Evolutionary conservation across 2,888 invertebrate species (phyloP), one percentile per base, ranked within the genome.

Genomic region (Latrodectus hesperus): DNA sequence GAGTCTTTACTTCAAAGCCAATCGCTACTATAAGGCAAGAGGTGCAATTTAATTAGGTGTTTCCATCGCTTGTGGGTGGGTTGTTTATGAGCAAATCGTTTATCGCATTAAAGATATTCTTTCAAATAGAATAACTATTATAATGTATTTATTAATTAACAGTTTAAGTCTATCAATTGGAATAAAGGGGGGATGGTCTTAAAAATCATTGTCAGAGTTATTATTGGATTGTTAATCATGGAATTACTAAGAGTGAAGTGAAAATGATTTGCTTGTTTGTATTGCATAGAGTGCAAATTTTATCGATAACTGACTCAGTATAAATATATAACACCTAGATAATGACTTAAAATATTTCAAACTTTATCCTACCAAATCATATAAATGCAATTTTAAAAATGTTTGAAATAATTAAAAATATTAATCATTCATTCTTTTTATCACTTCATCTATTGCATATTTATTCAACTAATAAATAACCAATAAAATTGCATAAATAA

Each of bases 11-110:
- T 49, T 16, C 16, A 26, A 74, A 74, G 74, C 16, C 74, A 17
- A 55, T 74, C 55, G n/a, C 22, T 26, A 70, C 38, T 5, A 38
- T 26, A 22, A 70, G 70, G 26, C 70, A 49, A 16, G 49, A 49
- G 49, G 38, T 16, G 26, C 38, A 49, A 70, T 70, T 70, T 70
- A 70, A 70, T 70, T 70, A 38, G 70, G 9, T 26, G 70, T 70
- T 70, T 26, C 16, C 70, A 38, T 70, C 38, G 70, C 49, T 70
- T 38, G 67, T 14, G 49, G 70, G 12, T 70, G 26, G 26, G 26
- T 70, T 49, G 26, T 70, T 70, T 26, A 49, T 26, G 16, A 70
- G 70, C 16, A 70, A 49, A 49, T 12, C 70, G 26, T 70, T 70
- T 70, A 70, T 70, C 70, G 22, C 70, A 70, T 49, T 49, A 38